These are phyloP conservation scores for Alca torda DNA, from an alignment of 2,797 vertebrate species.

Conservation along the genomic window DNA sequence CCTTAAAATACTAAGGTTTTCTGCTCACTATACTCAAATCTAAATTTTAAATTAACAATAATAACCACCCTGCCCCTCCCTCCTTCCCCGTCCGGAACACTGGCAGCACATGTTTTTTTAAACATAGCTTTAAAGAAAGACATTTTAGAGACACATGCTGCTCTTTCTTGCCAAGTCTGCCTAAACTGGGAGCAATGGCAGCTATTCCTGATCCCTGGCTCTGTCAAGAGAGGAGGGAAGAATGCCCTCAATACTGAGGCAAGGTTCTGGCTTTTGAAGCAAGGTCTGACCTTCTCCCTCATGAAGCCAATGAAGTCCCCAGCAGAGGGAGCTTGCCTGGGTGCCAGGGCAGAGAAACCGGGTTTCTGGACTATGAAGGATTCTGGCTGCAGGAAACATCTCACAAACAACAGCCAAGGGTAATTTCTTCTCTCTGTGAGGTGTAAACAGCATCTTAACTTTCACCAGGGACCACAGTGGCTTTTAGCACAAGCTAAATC, in stretches of 20 bases:
- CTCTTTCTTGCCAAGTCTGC: background rate
- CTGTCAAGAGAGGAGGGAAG: background rate
- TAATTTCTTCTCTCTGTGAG: background rate
- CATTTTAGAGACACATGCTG: background rate
- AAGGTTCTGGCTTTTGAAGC: background rate
- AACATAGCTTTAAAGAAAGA: background rate
- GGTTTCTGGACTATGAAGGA: background rate
- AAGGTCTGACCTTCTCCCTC: background rate
- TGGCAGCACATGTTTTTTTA: background rate
- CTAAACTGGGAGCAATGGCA: background rate
- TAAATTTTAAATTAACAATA: background rate
- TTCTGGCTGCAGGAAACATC: background rate
- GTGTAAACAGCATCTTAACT: background rate
- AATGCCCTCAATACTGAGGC: background rate
- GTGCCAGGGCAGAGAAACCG: background rate
- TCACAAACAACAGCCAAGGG: background rate
- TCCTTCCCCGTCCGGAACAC: too few relatives aligned
- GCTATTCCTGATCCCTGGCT: background rate
- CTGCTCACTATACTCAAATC: background rate
- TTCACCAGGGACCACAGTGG: background rate
- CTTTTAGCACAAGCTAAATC: background rate
- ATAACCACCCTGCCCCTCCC: accelerated
- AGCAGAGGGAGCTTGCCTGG: background rate
- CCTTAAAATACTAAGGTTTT: background rate
- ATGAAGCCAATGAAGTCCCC: accelerated